phyloP scores from a whole-genome alignment of 2,888 invertebrate genomes.

The Tryphoninae sp. region DNA sequence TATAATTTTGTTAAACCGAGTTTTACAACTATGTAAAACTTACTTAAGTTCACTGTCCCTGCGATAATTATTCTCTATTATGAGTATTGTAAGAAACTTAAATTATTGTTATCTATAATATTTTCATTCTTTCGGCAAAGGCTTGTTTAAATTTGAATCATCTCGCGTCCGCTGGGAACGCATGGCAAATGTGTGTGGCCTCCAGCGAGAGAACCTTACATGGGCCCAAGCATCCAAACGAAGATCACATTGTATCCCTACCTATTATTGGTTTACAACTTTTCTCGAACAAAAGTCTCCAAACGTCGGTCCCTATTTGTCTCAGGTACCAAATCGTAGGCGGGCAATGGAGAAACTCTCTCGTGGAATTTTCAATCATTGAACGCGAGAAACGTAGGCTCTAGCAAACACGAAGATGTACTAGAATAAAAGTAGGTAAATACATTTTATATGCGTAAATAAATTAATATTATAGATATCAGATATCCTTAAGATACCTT shows the following conservation, averaged over 20 bases:
- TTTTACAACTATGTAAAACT: no score
- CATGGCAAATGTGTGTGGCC: conserved; percentile 10
- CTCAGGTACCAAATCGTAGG: conserved; percentile 37
- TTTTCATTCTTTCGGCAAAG: no score
- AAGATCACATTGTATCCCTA: conserved; percentile 17
- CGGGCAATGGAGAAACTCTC: conserved; percentile 9
- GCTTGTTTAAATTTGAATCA: no score
- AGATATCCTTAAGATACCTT: no score
- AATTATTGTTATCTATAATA: no score
- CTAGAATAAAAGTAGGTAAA: background rate
- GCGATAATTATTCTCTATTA: no score
- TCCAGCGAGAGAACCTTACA: conserved; percentile 25
- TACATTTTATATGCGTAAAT: background rate
- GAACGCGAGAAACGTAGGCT: background rate
- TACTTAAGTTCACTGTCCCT: no score
- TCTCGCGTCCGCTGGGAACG: no score
- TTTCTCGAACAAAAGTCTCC: conserved; percentile 55
- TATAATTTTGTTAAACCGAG: no score
- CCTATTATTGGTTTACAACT: conserved; percentile 68
- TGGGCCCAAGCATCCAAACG: conserved; percentile 14
- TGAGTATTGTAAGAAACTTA: no score
- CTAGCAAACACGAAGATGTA: background rate
- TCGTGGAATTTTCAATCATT: conserved; percentile 12
- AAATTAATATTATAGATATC: no score
- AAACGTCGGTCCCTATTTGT: conserved; percentile 48